Base-by-base conservation (phyloP, 2,113 vertebrate genomes). In the Onychorhynchus coronatus region DNA sequence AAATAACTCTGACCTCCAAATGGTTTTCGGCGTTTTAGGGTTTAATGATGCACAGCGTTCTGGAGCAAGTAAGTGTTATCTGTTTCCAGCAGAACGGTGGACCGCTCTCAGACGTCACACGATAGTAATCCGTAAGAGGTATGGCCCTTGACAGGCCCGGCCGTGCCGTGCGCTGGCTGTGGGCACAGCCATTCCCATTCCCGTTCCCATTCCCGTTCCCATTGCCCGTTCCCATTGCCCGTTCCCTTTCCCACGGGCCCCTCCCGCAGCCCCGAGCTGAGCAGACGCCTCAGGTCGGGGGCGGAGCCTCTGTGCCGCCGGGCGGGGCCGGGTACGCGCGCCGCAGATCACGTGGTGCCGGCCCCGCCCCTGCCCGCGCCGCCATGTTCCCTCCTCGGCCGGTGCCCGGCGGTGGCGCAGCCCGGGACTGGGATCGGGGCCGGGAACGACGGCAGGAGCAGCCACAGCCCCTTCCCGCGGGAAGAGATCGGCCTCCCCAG, bases 321-420 rank as follows among this genome's bases (percentile, higher is more conserved):
- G 74, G 83, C 28, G 62, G 17, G 23, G 20, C 41, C 53, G 1
- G 6, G 5, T 1, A 5, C 3, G 7, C 3, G 4, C 5, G 25
- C 2, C 6, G 6, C 0, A 1, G 4, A 0, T 58, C 92, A 93
- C 91, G 82, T 56, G 75, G 30, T 6, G 6, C 1, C 3, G 41
- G 7, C 1, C 47, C 79, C 71, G 93, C 77, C 95, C 75, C 85
- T 46, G 50, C 13, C 37, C 18, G 33, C 20, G 37, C 79, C 97
- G 97, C 98, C 98, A 97, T 98, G 95, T 95, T 94, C 33, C 82
- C 37, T 47, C 63, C 79, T 91, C 90, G 59, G 6, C 33, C 39
- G n/a, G 80, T 27, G 49, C 85, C 71, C 5, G 27, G 22, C 24
- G 17, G 85, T 39, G 62, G 77, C 47, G 53, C 31, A 41, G 63